phyloP scores from a whole-genome alignment of 2,797 vertebrate species.

The Fistularia tabacaria region DNA sequence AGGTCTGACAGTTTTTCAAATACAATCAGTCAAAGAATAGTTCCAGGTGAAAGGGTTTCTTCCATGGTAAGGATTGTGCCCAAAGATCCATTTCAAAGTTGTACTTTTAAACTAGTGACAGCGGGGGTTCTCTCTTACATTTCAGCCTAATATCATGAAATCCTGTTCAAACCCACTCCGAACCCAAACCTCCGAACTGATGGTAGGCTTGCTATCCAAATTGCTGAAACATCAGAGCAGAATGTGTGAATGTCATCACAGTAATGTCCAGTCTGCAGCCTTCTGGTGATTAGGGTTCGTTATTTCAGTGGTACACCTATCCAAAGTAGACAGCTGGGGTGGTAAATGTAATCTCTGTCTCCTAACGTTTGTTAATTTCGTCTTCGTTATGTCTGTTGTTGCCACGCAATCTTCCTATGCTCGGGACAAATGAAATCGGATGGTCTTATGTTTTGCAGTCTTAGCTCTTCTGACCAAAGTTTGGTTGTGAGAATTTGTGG shows the following conservation, averaged over 20 bases:
- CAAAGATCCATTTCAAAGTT: not conserved
- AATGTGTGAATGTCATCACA: slow-evolving; percentile 56
- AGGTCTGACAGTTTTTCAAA: not conserved
- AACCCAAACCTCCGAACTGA: slow-evolving; percentile 4
- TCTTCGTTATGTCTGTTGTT: slow-evolving; percentile 24
- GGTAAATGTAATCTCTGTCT: slow-evolving; percentile 30
- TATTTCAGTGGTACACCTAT: slow-evolving; percentile 29
- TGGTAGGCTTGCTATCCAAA: slow-evolving; percentile 24
- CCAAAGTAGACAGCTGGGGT: slow-evolving; percentile 47
- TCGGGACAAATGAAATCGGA: slow-evolving; percentile 9
- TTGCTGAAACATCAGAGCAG: slow-evolving; percentile 43
- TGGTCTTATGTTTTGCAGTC: slow-evolving; percentile 10
- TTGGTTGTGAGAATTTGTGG: too few species aligned
- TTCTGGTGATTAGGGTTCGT: slow-evolving; percentile 52
- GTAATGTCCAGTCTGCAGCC: slow-evolving; percentile 27
- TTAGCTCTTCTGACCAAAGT: not conserved
- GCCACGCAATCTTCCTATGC: slow-evolving; percentile 20
- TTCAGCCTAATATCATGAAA: not conserved
- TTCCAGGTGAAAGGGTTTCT: too few species aligned
- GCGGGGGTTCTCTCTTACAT: slow-evolving; percentile 64
- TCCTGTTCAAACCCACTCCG: slow-evolving; percentile 10
- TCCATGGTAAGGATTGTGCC: not conserved
- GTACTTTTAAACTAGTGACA: slow-evolving; percentile 33
- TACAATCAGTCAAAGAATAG: too few species aligned
- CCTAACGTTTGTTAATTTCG: slow-evolving; percentile 23